Evolutionary conservation across 2,888 invertebrate genomes (phyloP), one percentile per base, ranked within the genome.

Genomic region (Papilio demoleus): DNA sequence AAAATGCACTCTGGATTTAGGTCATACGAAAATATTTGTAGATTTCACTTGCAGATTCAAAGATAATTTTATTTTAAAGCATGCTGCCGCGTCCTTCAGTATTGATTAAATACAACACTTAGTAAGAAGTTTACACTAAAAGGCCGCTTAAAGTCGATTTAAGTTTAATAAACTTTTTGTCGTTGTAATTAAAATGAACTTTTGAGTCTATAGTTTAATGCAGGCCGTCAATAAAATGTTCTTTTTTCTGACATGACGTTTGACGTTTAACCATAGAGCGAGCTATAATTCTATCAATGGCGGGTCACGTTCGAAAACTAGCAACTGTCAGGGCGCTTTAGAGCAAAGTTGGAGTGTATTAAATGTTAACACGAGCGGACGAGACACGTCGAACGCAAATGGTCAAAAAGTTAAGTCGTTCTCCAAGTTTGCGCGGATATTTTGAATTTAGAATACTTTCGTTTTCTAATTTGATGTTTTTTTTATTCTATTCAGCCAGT

Each of bases 331-430:
- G 73, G 80, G 78, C 84, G 83, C 85, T 88, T 45, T 36, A 58
- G 17, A 63, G 87, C 80, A 77, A 76, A 85, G 80, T 87, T 79
- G 70, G 79, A 87, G 84, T 85, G 87, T 85, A 84, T 86, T 87
- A 86, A 79, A 76, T 79, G 75, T 82, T 83, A 84, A 85, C 82
- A 79, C 81, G 72, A 75, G 76, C 72, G 78, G 79, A 79, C 80
- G 36, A 34, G 63, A 71, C 73, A 73, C 77, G 78, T 81, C 78
- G 82, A 83, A 83, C 82, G 76, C 78, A 78, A 80, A 79, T 81
- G 78, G 79, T 74, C 73, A 71, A 73, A 71, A 76, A 75, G 70
- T 70, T 75, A 63, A 74, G 75, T 40, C 61, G 38, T 62, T 77
- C 77, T 76, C 74, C 36, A 75, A 80, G 76, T 79, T 78, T 68